Evolutionary conservation across 2,888 invertebrate genomes (phyloP), one percentile per base, ranked within the genome.

Genomic region (Mantis religiosa): DNA sequence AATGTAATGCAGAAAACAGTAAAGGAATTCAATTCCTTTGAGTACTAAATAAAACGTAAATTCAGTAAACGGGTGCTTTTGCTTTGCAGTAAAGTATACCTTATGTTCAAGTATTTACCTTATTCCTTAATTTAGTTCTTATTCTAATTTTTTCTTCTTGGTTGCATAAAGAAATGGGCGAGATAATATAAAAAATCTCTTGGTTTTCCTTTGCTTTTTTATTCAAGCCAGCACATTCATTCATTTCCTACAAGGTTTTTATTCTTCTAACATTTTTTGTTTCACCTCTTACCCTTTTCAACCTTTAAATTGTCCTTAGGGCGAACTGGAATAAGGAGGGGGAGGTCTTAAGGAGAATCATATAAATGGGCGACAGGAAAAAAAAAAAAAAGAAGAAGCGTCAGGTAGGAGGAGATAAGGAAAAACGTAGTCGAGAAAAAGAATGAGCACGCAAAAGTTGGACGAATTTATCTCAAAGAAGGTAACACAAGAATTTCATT

Each of bases 281-380:
- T 85, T 85, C 54, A 28, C 54, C 85, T 54, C 14, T 85, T 54
- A 71, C 54, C 47, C n/a, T 41, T 41, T 54, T 20, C 30, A 41
- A 85, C 54, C 47, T 85, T 85, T 85, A 85, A 85, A 85, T 47
- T 54, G 54, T 85, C n/a, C 54, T 85, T 28, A 41, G 85, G 85
- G 41, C 54, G 85, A 85, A 85, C 41, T 85, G 54, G 54, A 85
- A 54, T 85, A 54, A 85, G 85, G 54, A 71, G 20, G n/a, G 85
- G 47, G n/a, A 84, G 84, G 54, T 27, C 41, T 85, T 85, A 85
- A 85, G 85, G 3, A 41, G 85, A 85, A 85, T 85, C 85, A 54
- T 85, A 85, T 34, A 85, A 85, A 85, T 27, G 85, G 54, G 85
- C 9, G 28, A 85, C 47, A 54, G 15, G 3, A 41, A 85, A 27